These are phyloP conservation scores for Turritopsis rubra DNA, from an alignment of 30 jellyfish, hydroid and myxozoan genomes.

Conservation along the genomic window DNA sequence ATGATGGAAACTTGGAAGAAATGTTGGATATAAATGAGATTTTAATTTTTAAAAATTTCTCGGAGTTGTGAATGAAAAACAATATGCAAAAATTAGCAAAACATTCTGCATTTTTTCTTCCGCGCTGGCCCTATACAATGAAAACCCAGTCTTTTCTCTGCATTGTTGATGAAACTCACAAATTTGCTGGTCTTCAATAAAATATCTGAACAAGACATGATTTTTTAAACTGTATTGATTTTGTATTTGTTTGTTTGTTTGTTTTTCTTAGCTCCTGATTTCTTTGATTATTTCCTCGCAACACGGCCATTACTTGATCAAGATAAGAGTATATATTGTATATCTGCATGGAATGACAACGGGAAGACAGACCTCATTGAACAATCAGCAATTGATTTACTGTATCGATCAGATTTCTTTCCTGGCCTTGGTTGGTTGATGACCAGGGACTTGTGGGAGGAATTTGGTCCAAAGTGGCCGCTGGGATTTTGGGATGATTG, in stretches of 20 bases:
- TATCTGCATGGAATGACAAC: constrained; percentile 99
- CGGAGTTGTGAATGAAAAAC: too few relatives aligned
- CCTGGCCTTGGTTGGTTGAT: constrained; percentile 99
- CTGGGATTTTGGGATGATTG: constrained; percentile 99
- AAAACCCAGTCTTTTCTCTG: too few relatives aligned
- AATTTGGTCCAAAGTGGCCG: constrained; percentile 91
- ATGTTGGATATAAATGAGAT: too few relatives aligned
- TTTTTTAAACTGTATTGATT: too few relatives aligned
- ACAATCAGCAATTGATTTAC: constrained; percentile 38
- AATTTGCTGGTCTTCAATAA: too few relatives aligned
- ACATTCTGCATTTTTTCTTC: too few relatives aligned
- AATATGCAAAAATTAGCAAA: too few relatives aligned
- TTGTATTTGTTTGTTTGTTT: background rate
- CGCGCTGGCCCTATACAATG: too few relatives aligned
- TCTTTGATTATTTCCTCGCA: constrained; percentile 92
- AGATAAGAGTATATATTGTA: constrained; percentile 78
- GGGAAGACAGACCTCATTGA: constrained; percentile 81
- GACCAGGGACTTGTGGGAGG: constrained; percentile 78
- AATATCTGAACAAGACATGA: too few relatives aligned
- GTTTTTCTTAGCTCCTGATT: constrained; percentile 92
- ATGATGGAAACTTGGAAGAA: too few relatives aligned
- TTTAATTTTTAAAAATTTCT: too few relatives aligned
- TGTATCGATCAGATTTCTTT: constrained; percentile 90
- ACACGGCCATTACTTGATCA: constrained; percentile 79
- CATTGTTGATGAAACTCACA: too few relatives aligned